Percentiles rank a stretch among this genome's conserved stretches.
Conservation (phyloP, 2,797 vertebrate species). For the Coracias cyanogaster region DNA sequence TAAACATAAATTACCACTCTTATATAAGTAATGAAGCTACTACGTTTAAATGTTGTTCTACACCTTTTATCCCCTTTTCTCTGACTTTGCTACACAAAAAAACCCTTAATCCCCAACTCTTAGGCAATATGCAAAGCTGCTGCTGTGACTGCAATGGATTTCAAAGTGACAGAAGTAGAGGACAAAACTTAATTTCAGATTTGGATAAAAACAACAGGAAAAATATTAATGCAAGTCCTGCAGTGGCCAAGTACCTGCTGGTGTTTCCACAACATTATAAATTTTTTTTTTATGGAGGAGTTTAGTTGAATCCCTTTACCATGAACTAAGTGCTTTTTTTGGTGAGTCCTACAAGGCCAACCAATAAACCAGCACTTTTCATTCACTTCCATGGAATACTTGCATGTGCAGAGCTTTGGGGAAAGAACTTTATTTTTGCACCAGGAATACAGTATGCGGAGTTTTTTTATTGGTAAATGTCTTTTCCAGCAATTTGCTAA, state of each 20-base stretch:
- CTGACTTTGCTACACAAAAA: not conserved
- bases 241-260: not conserved
- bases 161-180: not conserved
- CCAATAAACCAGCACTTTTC: not conserved
- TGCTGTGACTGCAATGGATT: not conserved
- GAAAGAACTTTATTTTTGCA: not conserved
- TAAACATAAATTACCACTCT: not conserved
- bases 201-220: not conserved
- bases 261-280: not conserved
- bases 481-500: slow-evolving; percentile 22
- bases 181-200: not conserved
- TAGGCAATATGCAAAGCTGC: not conserved
- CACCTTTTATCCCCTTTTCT: not conserved
- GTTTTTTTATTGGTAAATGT: slow-evolving; percentile 3
- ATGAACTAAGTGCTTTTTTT: not conserved
- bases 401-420: not conserved
- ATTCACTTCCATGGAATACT: not conserved
- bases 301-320: not conserved
- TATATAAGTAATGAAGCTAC: not conserved
- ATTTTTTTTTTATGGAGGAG: not conserved
- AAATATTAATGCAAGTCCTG: not conserved
- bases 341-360: not conserved
- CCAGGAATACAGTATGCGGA: not conserved
- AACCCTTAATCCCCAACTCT: not conserved
- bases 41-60: not conserved